Conservation (phyloP, 2,113 vertebrate species). For the human region DNA sequence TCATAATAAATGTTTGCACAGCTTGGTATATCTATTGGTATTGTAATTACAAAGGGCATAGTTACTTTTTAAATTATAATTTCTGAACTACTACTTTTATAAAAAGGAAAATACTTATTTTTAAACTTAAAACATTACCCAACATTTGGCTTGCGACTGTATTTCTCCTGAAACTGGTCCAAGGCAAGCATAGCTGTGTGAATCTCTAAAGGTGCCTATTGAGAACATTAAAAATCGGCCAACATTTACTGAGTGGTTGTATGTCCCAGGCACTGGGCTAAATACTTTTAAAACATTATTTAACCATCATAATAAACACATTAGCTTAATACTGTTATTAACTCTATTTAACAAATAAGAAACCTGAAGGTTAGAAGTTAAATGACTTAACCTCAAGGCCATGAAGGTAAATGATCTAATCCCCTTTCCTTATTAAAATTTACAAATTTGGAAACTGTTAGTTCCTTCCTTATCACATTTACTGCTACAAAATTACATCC, state of each 20-base stretch:
- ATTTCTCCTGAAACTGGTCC: conserved; percentile 92
- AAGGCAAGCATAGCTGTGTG: conserved; percentile 94
- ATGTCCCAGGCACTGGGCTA: not conserved
- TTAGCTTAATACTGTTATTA: not conserved
- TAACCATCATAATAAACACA: not conserved
- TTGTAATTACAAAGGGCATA: not conserved
- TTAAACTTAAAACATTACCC: conserved; percentile 86
- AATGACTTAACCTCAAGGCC: not conserved
- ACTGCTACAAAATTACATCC: not conserved
- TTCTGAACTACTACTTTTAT: not conserved
- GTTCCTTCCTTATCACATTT: conserved; percentile 8
- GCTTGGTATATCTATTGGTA: not conserved
- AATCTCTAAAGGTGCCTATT: conserved; percentile 93
- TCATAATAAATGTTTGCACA: not conserved
- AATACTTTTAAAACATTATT: conserved; percentile 23
- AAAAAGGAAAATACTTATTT: not conserved
- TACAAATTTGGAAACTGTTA: conserved; percentile 8
- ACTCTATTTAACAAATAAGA: conserved; percentile 16
- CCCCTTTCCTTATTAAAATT: not conserved
- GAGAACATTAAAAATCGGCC: conserved; percentile 50
- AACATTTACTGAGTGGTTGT: not conserved
- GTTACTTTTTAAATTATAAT: not conserved
- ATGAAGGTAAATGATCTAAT: not conserved
- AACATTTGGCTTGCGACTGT: conserved; percentile 89
- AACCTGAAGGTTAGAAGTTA: conserved; percentile 8